Percentiles rank a stretch among this genome's conserved stretches.
These are phyloP conservation scores for Vannuccia rotundouncinata DNA, from an alignment of 2,888 invertebrate species.

Conservation along the genomic window DNA sequence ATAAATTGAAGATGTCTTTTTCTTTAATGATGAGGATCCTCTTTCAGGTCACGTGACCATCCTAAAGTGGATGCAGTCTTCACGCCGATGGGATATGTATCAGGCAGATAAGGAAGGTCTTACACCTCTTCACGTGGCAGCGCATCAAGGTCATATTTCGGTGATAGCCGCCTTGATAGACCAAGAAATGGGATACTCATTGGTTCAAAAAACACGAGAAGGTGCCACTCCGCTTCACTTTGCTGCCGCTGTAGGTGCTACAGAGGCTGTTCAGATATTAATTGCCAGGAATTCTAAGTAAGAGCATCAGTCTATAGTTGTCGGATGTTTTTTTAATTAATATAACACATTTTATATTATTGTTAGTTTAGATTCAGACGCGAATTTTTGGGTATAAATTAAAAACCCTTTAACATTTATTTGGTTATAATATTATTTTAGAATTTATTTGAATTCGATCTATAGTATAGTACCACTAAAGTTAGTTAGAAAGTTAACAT, in stretches of 20 bases:
- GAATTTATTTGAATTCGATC: too few relatives aligned
- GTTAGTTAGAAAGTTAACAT: too few relatives aligned
- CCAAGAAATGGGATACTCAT: constrained; percentile 60
- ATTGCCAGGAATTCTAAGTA: constrained; percentile 50
- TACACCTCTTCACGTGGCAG: constrained; percentile 56
- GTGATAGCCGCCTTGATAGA: constrained; percentile 63
- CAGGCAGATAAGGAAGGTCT: constrained; percentile 45
- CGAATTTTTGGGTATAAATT: too few relatives aligned
- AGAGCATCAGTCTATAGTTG: too few relatives aligned
- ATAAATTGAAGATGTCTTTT: too few relatives aligned
- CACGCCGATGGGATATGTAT: not conserved
- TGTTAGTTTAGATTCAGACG: too few relatives aligned
- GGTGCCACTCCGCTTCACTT: constrained; percentile 74
- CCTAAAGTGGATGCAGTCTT: not conserved
- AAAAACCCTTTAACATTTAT: too few relatives aligned
- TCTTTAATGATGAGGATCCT: too few relatives aligned
- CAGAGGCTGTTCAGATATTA: constrained; percentile 68
- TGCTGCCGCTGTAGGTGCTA: constrained; percentile 75
- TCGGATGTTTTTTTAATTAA: too few relatives aligned
- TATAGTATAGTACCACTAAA: too few relatives aligned
- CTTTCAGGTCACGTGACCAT: not conserved
- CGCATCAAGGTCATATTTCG: constrained; percentile 60
- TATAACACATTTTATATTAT: too few relatives aligned
- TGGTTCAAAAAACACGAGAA: constrained; percentile 54
- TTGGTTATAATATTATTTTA: too few relatives aligned